phyloP scores from a whole-genome alignment of 2,888 invertebrate species.

The Chaetogeoica ovagalla region DNA sequence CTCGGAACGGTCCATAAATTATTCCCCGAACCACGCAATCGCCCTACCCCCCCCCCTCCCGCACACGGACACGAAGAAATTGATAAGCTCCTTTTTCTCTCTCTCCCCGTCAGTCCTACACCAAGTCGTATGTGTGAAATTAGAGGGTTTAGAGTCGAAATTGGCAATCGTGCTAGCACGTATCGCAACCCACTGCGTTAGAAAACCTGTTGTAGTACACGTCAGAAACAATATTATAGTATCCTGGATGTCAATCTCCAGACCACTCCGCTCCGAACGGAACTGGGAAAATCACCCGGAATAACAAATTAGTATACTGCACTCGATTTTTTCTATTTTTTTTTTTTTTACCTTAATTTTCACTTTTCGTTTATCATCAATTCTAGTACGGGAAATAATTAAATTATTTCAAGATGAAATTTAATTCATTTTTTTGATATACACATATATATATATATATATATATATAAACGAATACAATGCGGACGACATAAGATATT shows the following conservation, averaged over 20 bases:
- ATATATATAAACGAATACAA: no score
- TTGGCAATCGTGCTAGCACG: conserved; percentile 31
- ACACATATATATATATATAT: no score
- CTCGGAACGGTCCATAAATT: conserved; percentile 44
- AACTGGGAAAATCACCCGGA: neutral
- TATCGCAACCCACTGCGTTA: neutral
- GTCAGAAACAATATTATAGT: conserved; percentile 21
- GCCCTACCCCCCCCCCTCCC: neutral
- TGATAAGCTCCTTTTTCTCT: conserved; percentile 42
- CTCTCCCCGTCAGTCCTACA: neutral
- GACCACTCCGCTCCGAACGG: neutral
- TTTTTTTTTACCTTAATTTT: neutral
- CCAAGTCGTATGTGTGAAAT: conserved; percentile 43
- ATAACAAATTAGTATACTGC: neutral
- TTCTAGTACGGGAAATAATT: neutral
- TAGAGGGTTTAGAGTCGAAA: conserved; percentile 29
- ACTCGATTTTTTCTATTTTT: neutral
- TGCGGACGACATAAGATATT: no score
- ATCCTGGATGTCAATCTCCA: conserved; percentile 5
- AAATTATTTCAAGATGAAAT: no score
- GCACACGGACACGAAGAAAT: conserved; percentile 16
- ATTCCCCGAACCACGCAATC: neutral
- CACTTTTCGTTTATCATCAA: no score
- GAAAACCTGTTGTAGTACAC: neutral
- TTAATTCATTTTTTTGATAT: no score